Evolutionary conservation across 2,797 vertebrate species (phyloP).

Genomic region (Triplophysa bombifrons): DNA sequence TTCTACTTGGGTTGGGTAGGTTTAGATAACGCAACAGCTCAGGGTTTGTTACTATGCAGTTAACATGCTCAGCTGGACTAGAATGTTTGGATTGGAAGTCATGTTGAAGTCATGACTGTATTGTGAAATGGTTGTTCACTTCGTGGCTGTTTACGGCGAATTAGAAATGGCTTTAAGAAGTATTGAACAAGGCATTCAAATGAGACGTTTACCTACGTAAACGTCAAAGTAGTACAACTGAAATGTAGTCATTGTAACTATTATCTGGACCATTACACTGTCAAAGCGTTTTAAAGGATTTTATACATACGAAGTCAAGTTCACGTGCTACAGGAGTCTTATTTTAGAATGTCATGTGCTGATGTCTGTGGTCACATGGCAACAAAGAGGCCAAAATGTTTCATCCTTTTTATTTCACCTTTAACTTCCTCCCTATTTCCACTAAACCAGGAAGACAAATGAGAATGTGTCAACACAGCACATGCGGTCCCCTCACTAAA

Average conservation of each 20-base stretch:
- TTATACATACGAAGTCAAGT: constrained; percentile 49
- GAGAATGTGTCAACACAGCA: constrained; percentile 73
- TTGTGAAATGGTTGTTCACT: background rate
- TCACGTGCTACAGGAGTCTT: constrained; percentile 53
- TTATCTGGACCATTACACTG: background rate
- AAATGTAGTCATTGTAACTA: background rate
- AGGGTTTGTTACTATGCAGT: background rate
- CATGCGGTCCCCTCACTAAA: constrained; percentile 65
- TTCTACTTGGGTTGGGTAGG: constrained; percentile 9
- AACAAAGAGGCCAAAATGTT: constrained; percentile 50
- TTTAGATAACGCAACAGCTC: constrained; percentile 25
- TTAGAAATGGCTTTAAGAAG: background rate
- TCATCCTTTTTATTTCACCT: constrained; percentile 61
- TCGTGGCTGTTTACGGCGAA: background rate
- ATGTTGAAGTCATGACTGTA: background rate
- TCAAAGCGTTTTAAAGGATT: background rate
- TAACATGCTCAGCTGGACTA: background rate
- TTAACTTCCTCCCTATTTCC: constrained; percentile 77
- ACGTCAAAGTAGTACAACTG: background rate
- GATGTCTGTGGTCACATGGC: constrained; percentile 66
- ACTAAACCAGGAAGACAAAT: constrained; percentile 76
- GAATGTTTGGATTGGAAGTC: constrained; percentile 13
- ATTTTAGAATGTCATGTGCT: constrained; percentile 61
- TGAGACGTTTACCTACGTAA: background rate
- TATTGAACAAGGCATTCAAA: background rate